phyloP scores from a whole-genome alignment of 2,113 vertebrate genomes.

The Petromus typicus region DNA sequence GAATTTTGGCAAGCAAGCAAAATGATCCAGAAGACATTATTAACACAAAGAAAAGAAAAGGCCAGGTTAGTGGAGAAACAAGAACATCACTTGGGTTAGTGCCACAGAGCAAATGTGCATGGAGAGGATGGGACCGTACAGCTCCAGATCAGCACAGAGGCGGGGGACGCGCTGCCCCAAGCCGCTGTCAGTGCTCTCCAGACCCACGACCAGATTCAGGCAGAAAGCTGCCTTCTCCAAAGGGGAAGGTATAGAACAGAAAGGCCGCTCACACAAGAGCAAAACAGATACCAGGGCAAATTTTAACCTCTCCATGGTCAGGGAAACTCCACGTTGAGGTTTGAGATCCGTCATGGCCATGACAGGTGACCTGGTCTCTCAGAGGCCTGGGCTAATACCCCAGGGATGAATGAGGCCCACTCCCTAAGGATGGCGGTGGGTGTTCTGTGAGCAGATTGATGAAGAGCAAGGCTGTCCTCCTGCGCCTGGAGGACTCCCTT shows the following conservation, averaged over 20 bases:
- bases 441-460: too few species aligned
- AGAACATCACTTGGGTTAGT: rapidly evolving
- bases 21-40: background rate
- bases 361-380: too few species aligned
- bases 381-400: background rate
- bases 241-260: background rate
- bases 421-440: background rate
- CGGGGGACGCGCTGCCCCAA: background rate
- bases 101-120: rapidly evolving
- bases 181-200: background rate
- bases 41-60: background rate
- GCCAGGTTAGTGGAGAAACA: rapidly evolving
- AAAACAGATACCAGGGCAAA: rapidly evolving
- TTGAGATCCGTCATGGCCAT: background rate
- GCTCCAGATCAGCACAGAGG: background rate
- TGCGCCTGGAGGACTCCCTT: background rate
- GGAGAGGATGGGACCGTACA: rapidly evolving
- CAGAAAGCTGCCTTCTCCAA: rapidly evolving
- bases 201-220: rapidly evolving
- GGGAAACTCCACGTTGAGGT: background rate
- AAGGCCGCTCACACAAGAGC: background rate
- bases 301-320: background rate
- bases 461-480: background rate
- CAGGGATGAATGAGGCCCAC: too few species aligned
- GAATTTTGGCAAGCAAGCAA: background rate